Evolutionary conservation across 2,888 invertebrate genomes (phyloP).

Genomic region (Drymonia ruficornis): DNA sequence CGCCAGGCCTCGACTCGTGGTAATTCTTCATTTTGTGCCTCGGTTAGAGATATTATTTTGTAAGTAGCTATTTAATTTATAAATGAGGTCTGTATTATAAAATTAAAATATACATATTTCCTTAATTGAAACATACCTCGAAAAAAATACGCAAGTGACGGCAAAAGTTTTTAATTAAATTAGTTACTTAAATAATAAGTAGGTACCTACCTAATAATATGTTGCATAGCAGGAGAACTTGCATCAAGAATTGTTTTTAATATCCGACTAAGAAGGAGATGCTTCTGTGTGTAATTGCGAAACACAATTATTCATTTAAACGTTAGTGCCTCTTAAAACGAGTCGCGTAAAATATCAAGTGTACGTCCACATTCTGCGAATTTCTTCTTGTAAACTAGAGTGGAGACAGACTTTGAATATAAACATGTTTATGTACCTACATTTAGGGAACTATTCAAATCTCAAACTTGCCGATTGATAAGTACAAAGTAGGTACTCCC

Average conservation of each 20-base stretch:
- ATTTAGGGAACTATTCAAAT: no score
- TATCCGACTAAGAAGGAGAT: neutral
- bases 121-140: no score
- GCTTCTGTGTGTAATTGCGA: conserved; percentile 48
- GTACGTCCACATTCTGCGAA: conserved; percentile 66
- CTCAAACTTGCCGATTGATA: no score
- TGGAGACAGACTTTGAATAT: conserved; percentile 48
- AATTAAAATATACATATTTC: no score
- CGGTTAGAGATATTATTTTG: conserved; percentile 8
- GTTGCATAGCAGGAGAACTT: neutral
- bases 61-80: neutral
- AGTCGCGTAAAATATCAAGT: conserved; percentile 72
- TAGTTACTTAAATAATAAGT: no score
- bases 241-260: conserved; percentile 1
- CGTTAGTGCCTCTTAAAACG: conserved; percentile 67
- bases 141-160: no score
- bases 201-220: no score
- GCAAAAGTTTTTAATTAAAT: no score
- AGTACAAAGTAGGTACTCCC: no score
- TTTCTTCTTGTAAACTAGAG: conserved; percentile 41
- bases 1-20: conserved; percentile 23
- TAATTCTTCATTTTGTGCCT: conserved; percentile 24
- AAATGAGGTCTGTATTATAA: neutral
- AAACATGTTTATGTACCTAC: no score
- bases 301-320: conserved; percentile 70